These are phyloP conservation scores for Alloplasta piceator DNA, from an alignment of 2,888 invertebrate genomes.

Conservation along the genomic window DNA sequence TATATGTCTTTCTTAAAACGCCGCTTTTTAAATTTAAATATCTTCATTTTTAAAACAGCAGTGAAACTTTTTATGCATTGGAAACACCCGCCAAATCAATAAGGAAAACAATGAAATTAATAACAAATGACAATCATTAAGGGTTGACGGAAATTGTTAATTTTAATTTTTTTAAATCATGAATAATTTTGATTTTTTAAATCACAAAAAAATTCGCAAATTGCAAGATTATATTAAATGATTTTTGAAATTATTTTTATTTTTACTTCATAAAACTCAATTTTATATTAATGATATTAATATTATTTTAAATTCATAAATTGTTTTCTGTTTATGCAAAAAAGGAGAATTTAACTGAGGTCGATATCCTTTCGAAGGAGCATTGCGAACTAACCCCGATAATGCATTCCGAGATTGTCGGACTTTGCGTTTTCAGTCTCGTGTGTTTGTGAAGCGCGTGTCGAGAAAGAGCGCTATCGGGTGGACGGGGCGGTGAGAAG, in stretches of 20 bases:
- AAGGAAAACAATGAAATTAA: no score
- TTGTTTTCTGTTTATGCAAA: background rate
- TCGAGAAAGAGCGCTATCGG: conserved; percentile 75
- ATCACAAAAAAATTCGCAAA: background rate
- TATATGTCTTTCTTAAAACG: no score
- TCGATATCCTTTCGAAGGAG: conserved; percentile 1
- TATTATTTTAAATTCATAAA: background rate
- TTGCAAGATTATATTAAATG: background rate
- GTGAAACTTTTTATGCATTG: no score
- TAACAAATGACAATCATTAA: no score
- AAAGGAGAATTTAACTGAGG: background rate
- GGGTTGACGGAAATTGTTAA: no score
- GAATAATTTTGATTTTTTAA: background rate
- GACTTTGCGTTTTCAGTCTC: conserved; percentile 71
- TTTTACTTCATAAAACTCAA: no score
- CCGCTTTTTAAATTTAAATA: no score
- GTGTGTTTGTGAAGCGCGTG: conserved; percentile 74
- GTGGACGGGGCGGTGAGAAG: conserved; percentile 15
- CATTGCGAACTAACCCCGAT: conserved; percentile 18
- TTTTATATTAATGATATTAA: no score
- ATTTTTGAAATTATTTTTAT: background rate
- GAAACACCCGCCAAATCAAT: no score
- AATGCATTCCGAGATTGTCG: conserved; percentile 78
- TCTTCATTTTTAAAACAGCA: no score
- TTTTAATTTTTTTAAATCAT: no score